phyloP scores from a whole-genome alignment of 2,888 invertebrate genomes.

The Crossocerus cetratus region DNA sequence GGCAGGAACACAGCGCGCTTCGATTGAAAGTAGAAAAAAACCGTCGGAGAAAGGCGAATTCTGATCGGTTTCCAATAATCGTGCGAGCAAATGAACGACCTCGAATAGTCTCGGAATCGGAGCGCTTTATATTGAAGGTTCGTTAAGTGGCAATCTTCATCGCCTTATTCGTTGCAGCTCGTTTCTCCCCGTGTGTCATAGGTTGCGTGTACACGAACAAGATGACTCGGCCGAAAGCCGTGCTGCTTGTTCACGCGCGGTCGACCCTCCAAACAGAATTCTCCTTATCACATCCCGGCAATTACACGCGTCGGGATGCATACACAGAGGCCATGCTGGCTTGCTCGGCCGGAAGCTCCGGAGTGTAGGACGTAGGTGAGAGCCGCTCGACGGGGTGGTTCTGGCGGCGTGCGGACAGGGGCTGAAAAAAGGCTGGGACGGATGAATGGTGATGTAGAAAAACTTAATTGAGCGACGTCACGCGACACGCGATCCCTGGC shows the following conservation, averaged over 20 bases:
- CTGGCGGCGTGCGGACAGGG: background rate
- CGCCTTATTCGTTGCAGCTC: background rate
- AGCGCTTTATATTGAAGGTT: background rate
- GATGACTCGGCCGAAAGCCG: constrained; percentile 1
- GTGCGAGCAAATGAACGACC: constrained; percentile 1
- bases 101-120: constrained; percentile 4
- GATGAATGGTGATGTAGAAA: constrained; percentile 10
- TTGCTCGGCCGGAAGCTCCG: constrained; percentile 11
- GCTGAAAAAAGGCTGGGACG: constrained; percentile 21
- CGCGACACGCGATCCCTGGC: constrained; percentile 45
- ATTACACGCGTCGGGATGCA: background rate
- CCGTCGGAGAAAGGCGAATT: constrained; percentile 19
- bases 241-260: constrained; percentile 8
- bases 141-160: background rate
- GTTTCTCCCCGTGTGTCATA: background rate
- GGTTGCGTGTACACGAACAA: background rate
- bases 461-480: constrained; percentile 53
- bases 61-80: constrained; percentile 46
- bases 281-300: background rate
- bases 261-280: background rate
- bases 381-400: background rate
- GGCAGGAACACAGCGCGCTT: constrained; percentile 14
- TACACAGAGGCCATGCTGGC: constrained; percentile 15
- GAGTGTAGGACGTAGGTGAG: background rate
- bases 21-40: constrained; percentile 11